These are phyloP conservation scores for Cynopterus brachyotis DNA, from an alignment of 2,113 vertebrate genomes.

Conservation along the genomic window DNA sequence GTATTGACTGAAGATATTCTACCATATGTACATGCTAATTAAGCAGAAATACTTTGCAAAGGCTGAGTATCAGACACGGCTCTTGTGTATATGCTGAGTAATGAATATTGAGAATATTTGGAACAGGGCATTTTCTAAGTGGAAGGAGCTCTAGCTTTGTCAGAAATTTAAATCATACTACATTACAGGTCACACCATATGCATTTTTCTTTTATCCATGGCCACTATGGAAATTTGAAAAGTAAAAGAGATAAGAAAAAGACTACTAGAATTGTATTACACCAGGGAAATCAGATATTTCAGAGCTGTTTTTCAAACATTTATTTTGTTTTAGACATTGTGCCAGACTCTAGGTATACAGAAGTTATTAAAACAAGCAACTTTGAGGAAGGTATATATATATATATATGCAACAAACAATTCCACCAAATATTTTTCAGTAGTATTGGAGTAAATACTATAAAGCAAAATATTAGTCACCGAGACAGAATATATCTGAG, in stretches of 20 bases:
- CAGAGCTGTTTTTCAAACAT: neutral
- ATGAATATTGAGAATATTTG: neutral
- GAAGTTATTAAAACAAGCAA: constrained; percentile 4
- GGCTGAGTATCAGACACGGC: neutral
- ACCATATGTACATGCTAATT: neutral
- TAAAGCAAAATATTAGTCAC: neutral
- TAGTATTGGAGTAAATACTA: neutral
- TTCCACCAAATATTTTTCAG: neutral
- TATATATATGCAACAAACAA: too few species aligned
- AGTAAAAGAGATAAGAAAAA: neutral
- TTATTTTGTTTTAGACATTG: neutral
- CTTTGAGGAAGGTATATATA: too few species aligned
- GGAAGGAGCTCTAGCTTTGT: neutral
- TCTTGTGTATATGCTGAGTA: neutral
- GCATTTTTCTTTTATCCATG: neutral
- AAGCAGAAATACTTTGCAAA: neutral
- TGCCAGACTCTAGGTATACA: neutral
- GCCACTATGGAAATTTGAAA: neutral
- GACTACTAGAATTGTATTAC: neutral
- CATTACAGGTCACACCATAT: neutral
- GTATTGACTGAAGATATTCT: neutral
- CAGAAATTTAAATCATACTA: neutral
- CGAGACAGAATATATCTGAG: neutral
- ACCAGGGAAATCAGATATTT: neutral
- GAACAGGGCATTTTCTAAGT: neutral